These are phyloP conservation scores for Magallana gigas DNA, from an alignment of 1,140 invertebrate genomes.

Conservation along the genomic window DNA sequence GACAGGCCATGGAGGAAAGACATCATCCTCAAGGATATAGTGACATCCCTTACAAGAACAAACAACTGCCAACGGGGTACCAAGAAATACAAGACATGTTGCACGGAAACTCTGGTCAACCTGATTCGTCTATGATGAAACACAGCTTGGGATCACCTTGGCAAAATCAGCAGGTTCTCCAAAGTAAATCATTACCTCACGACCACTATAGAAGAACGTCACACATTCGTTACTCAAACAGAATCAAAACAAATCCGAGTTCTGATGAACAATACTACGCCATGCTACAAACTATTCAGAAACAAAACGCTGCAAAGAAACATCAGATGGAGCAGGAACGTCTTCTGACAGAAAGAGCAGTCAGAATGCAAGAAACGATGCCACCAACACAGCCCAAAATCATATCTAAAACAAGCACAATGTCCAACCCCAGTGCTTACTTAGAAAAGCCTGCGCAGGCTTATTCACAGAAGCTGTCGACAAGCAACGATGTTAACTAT, in stretches of 20 bases:
- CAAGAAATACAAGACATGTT: slow-evolving; percentile 20
- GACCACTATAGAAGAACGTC: slow-evolving; percentile 1
- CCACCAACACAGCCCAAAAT: slow-evolving; percentile 2
- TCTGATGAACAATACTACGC: slow-evolving; percentile 44
- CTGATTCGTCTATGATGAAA: not conserved
- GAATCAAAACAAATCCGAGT: not conserved
- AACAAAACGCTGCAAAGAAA: slow-evolving; percentile 32
- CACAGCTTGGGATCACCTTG: not conserved
- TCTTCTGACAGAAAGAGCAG: not conserved
- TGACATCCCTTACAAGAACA: not conserved
- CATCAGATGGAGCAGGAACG: slow-evolving; percentile 34
- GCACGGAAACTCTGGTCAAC: not conserved
- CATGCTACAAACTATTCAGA: slow-evolving; percentile 38
- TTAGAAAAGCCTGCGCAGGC: slow-evolving; percentile 13
- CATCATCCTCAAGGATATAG: not conserved
- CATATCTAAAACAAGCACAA: not conserved
- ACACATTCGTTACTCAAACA: not conserved
- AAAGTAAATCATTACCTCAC: not conserved
- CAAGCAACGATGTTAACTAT: slow-evolving; percentile 3
- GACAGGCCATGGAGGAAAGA: slow-evolving; percentile 7
- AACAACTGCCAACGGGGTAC: not conserved
- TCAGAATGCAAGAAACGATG: slow-evolving; percentile 1
- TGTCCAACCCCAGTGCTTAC: not conserved
- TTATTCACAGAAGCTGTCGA: not conserved
- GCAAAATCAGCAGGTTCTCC: not conserved